Conservation (phyloP, 2,797 vertebrate species). For the Poecilia gillii region DNA sequence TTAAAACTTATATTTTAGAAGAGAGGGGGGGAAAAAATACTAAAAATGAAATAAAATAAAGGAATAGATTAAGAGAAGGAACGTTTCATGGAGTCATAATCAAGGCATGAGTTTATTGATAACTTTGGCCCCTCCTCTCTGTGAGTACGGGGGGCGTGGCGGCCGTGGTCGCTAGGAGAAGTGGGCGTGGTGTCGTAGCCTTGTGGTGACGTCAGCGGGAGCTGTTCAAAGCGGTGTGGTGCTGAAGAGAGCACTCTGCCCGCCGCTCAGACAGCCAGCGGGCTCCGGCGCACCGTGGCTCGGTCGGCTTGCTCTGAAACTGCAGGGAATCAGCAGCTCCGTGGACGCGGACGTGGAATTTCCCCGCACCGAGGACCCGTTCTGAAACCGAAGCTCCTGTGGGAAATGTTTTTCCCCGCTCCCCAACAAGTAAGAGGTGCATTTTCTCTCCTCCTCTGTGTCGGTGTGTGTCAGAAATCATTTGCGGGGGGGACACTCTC, state of each 20-base stretch:
- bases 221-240: conserved; percentile 82
- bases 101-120: not conserved
- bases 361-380: conserved; percentile 11
- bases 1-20: no score
- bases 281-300: conserved; percentile 9
- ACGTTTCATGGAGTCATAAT: not conserved
- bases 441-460: not conserved
- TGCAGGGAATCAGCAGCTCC: conserved; percentile 20
- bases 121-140: not conserved
- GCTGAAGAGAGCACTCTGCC: conserved; percentile 74
- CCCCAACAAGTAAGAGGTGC: conserved; percentile 52
- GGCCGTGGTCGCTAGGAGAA: conserved; percentile 27
- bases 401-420: conserved; percentile 13
- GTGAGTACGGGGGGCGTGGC: conserved; percentile 2
- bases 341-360: conserved; percentile 39
- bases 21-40: no score
- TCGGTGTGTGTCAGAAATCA: conserved; percentile 3
- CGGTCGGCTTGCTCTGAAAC: not conserved
- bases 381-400: conserved; percentile 30
- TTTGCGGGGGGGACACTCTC: not conserved
- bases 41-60: not conserved
- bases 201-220: conserved; percentile 78
- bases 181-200: conserved; percentile 72
- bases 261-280: conserved; percentile 29
- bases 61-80: not conserved